Evolutionary conservation across 2,888 invertebrate species (phyloP).

Genomic region (Scrobipalpa costella): DNA sequence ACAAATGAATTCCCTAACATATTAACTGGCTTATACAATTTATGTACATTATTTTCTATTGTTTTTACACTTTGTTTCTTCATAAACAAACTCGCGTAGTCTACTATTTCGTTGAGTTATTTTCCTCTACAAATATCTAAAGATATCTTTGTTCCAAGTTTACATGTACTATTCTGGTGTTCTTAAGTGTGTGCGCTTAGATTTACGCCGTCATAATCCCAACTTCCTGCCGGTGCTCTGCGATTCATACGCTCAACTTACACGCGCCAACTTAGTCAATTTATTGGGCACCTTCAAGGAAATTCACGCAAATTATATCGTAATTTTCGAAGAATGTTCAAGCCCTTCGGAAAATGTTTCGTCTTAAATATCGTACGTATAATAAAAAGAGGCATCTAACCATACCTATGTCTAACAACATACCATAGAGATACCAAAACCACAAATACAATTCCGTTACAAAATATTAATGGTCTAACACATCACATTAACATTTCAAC

Average conservation of each 20-base stretch:
- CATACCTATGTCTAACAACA: too few species aligned
- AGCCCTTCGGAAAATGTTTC: background rate
- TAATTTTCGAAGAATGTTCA: background rate
- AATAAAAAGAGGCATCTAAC: too few species aligned
- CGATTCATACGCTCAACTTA: conserved; percentile 14
- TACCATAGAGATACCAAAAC: too few species aligned
- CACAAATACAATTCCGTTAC: background rate
- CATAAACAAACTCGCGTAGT: too few species aligned
- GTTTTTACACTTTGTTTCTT: background rate
- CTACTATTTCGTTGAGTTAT: too few species aligned
- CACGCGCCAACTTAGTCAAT: conserved; percentile 6
- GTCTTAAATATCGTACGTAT: background rate
- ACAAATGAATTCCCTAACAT: conserved; percentile 10
- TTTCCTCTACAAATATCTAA: too few species aligned
- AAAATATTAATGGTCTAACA: background rate
- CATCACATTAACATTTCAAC: background rate
- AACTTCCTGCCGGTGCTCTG: conserved; percentile 5
- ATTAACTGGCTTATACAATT: background rate
- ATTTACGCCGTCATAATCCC: conserved; percentile 13
- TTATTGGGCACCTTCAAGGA: background rate
- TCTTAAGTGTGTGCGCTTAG: background rate
- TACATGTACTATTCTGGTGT: background rate
- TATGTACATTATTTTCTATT: background rate
- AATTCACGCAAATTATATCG: background rate
- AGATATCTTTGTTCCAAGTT: background rate